Evolutionary conservation across 2,113 vertebrate genomes (phyloP), one percentile per base, ranked within the genome.

Genomic region (Pardalotus punctatus): DNA sequence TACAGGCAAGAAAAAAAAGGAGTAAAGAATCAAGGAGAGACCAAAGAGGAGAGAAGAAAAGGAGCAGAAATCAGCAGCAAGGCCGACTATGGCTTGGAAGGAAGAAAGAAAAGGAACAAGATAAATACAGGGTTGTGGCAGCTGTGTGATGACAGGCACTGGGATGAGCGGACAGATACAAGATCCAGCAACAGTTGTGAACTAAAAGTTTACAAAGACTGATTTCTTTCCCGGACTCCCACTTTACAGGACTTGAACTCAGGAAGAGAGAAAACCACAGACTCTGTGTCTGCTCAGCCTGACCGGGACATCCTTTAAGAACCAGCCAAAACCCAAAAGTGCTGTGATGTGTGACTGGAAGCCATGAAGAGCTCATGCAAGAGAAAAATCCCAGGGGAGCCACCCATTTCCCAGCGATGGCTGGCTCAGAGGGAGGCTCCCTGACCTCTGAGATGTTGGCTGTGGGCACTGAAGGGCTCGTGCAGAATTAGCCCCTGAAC

Each of bases 221-320:
- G 57, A 62, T 90, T 91, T 81, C 50, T 94, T 95, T 81, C 85
- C 90, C 0, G 36, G 61, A 91, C 74, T 96, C 79, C 86, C 81
- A 70, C 84, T 93, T 95, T 90, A 95, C 72, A 88, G 86, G 67
- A 81, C 65, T 92, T 92, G 93, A 96, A 93, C 79, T 93, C 90
- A 90, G 95, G 81, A 96, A 94, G 71, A 91, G 81, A 53, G 62
- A 83, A 95, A 97, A 95, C 95, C 96, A 97, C 96, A 97, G 95
- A 90, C 95, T 94, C 90, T 72, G 87, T 79, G 96, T 93, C 93
- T 96, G 92, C 90, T 95, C 86, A 92, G 94, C 73, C 87, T 82
- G 87, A n/a, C 40, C 0, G 2, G 89, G 96, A 96, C 81, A 74
- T 87, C 78, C 87, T 93, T 94, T 72, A 83, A 76, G 53, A 83